Base-by-base conservation (phyloP, 2,888 invertebrate species). In the Apodemia hepburni region DNA sequence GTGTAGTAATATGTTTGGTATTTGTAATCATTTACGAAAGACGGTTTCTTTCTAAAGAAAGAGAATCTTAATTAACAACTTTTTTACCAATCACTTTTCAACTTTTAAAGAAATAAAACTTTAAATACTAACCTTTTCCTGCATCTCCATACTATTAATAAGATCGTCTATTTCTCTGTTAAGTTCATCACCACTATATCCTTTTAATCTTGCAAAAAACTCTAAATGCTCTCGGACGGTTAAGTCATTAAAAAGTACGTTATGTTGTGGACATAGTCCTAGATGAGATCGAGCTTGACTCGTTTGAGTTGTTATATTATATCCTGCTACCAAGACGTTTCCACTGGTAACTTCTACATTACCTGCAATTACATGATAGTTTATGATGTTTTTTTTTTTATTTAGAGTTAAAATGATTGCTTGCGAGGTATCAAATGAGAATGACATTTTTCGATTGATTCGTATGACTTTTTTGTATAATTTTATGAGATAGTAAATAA, bases 251-350 rank as follows among this genome's bases (percentile, higher is more conserved):
- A 97, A 97, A 0, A 98, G 89, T 7, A 97, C 95, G 81, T 98
- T 96, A 79, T 97, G 96, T 76, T 98, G 97, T 0, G 97, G 97
- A 85, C 97, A 97, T 27, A 97, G 87, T 0, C 97, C 97, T 58
- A 97, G 87, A 70, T 95, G 95, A 60, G 92, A 88, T 15, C 97
- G 92, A 0, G 96, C 96, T 2, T 87, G 86, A 9, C 84, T 81
- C 63, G 95, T 92, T 70, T 96, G 93, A 0, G 84, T 92, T 15
- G 92, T 78, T 68, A 97, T 94, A 75, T 96, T 95, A 74, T 93
- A 93, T 17, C 96, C 96, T 65, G 94, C 95, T 17, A 97, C 90
- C 49, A 92, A 84, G 0, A 96, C 95, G 12, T 94, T 94, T 0
- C 97, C 97, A 27, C 92, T 88, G 0, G 93, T 93, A 5, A 94